Evolutionary conservation across 2,888 invertebrate species (phyloP), one percentile per base, ranked within the genome.

Genomic region (Acleris literana): DNA sequence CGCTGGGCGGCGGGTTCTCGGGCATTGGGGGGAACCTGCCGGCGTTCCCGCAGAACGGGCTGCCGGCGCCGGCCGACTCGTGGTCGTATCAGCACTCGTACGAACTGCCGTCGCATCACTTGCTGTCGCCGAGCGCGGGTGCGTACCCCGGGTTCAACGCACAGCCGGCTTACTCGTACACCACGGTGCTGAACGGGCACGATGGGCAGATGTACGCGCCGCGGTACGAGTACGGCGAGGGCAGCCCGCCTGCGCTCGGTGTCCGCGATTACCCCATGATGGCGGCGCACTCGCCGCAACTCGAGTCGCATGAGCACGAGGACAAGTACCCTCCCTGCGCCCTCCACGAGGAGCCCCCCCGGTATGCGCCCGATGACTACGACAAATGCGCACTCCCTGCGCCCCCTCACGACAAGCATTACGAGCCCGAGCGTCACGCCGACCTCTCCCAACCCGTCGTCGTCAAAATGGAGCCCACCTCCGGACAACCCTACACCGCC

Each of bases 21-120:
- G 85, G 88, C 59, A 90, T 93, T 67, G 88, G 89, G 43, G 90
- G 91, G 20, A 90, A 88, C 72, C 74, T 92, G 46, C 90, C 92
- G n/a, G 84, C 91, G 3, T 94, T 94, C 75, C 93, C 94, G 1
- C 94, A 94, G 78, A 93, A 92, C 76, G 94, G 94, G 2, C 86
- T 94, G 3, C 87, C 95, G 72, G 93, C 95, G 68, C 95, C 96
- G 2, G 95, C 96, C 1, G 97, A 97, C 78, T 95, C 96, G 58
- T 97, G 96, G 96, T 95, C 95, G 0, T 96, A 96, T 79, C 96
- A 96, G 73, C 94, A 96, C 48, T 95, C 96, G 0, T 96, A 96
- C 81, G 97, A 97, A 76, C 84, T 97, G 17, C 95, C 95, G 20
- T 94, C 95, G 44, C 95, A 96, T 11, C 97, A 97, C 79, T 87